Base-by-base conservation (phyloP, 2,113 vertebrate species). In the Ammospiza nelsoni region DNA sequence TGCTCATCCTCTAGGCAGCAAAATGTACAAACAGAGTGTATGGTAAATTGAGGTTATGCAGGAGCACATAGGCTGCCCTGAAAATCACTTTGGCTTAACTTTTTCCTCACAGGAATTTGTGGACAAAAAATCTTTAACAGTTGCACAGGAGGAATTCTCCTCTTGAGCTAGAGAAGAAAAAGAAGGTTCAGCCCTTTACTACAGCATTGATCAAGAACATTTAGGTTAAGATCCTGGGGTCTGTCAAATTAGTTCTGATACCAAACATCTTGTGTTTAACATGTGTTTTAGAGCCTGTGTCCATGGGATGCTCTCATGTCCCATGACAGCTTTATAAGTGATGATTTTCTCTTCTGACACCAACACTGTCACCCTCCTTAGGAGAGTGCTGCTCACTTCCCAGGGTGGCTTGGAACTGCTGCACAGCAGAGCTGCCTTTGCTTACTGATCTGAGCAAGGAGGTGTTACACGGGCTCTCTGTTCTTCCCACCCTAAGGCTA, bases 401-500 rank as follows among this genome's bases (percentile, higher is more conserved):
- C 6, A 11, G 39, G n/a, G 41, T 3, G 49, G 48, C 22, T 66
- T 29, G 48, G 61, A 67, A 33, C 44, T 59, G 57, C 80, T 48
- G 65, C 62, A 46, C 63, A 48, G 48, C 33, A 28, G 25, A 76
- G 65, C 35, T 52, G 7, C 29, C 2, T 61, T 29, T 33, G 17
- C 84, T 58, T 25, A 33, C 43, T 54, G 73, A 69, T 55, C 58
- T 73, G 84, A 94, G 67, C 62, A 46, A n/a, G 6, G 71, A 37
- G 21, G 52, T 69, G 41, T 54, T n/a, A 27, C 20, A 12, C 28
- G 1, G 1, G 35, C 51, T 84, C 46, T 84, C 65, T 78, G 68
- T 33, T 94, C 76, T 90, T 84, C 51, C 75, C 65, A 73, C 68
- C 93, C 88, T 59, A 49, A 71, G 79, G 88, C 88, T 90, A 48